Evolutionary conservation across 2,113 vertebrate genomes (phyloP), one percentile per base, ranked within the genome.

Genomic region (Corvus hawaiiensis): DNA sequence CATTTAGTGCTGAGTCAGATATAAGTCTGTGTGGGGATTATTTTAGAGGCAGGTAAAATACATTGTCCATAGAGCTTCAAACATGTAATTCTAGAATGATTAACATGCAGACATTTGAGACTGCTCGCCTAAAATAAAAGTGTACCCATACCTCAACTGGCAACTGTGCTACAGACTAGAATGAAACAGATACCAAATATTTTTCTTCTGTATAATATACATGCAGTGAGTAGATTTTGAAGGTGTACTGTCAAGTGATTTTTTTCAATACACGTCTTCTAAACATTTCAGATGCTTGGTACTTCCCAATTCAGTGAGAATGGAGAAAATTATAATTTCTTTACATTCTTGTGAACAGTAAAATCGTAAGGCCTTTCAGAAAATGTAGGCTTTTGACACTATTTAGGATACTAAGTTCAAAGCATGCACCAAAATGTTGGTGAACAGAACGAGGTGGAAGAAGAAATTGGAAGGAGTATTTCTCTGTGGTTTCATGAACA

Each of bases 111-210:
- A 86, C 41, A 97, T 74, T 77, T 81, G 95, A 97, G 86, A 95
- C 73, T 17, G 22, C 75, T 74, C 0, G 76, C 95, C 76, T 81
- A 96, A 97, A 97, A 97, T 97, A 96, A 96, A 93, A 95, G 13
- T n/a, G 19, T 52, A 75, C 68, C 41, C 91, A 0, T 59, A 81
- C 33, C 64, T 90, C 76, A 44, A 11, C 68, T 86, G 79, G 76
- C 89, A 91, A 94, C 61, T 44, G 56, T 27, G 33, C 61, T 35
- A 80, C 35, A 75, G 43, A 89, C 30, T 43, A 86, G 61, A 78
- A 77, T 5, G 4, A 55, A 62, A 74, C 18, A 62, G 71, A 63
- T 3, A 55, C 2, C 63, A 62, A 35, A 5, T 67, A 14, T 19
- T 30, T 61, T 79, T 55, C 44, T 69, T 28, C 19, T 55, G 28